Evolutionary conservation across 2,113 vertebrate genomes (phyloP).

Genomic region (Oryzias javanicus): DNA sequence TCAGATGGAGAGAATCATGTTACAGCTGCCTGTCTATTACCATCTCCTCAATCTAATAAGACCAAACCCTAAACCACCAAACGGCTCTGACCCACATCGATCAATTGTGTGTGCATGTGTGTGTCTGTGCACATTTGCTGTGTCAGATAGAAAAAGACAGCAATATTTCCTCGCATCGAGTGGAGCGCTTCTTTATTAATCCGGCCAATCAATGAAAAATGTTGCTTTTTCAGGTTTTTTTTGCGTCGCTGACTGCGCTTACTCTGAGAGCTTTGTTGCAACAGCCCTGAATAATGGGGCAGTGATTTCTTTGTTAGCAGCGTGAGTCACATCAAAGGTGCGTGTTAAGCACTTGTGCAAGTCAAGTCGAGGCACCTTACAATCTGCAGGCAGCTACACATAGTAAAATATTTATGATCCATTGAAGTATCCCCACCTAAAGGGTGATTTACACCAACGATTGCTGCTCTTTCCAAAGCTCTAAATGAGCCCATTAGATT

Average conservation of each 20-base stretch:
- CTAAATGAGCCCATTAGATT: conserved; percentile 74
- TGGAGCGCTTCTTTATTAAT: conserved; percentile 38
- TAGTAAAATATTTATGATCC: conserved; percentile 74
- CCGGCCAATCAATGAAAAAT: conserved; percentile 35
- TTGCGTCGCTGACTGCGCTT: conserved; percentile 15
- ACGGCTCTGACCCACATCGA: conserved; percentile 53
- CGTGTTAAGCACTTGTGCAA: conserved; percentile 47
- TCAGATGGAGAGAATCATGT: conserved; percentile 52
- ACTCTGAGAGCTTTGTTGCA: conserved; percentile 1
- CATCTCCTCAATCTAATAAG: conserved; percentile 64
- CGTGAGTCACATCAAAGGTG: conserved; percentile 39
- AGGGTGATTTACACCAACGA: conserved; percentile 54
- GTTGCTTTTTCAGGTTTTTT: conserved; percentile 16
- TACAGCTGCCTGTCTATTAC: conserved; percentile 71
- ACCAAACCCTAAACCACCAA: conserved; percentile 41
- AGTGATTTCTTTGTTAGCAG: conserved; percentile 24
- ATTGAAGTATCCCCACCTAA: conserved; percentile 62
- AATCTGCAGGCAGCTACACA: conserved; percentile 61
- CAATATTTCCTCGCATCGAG: conserved; percentile 35
- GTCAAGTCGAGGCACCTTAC: conserved; percentile 48
- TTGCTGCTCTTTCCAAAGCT: conserved; percentile 64
- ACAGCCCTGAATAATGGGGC: not conserved
- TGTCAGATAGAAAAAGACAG: conserved; percentile 24
- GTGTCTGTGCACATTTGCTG: not conserved
- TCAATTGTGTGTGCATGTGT: conserved; percentile 25